Percentiles rank a stretch among this genome's conserved stretches.
Conservation (phyloP, 2,797 vertebrate genomes). For the Epinephelus awoara region DNA sequence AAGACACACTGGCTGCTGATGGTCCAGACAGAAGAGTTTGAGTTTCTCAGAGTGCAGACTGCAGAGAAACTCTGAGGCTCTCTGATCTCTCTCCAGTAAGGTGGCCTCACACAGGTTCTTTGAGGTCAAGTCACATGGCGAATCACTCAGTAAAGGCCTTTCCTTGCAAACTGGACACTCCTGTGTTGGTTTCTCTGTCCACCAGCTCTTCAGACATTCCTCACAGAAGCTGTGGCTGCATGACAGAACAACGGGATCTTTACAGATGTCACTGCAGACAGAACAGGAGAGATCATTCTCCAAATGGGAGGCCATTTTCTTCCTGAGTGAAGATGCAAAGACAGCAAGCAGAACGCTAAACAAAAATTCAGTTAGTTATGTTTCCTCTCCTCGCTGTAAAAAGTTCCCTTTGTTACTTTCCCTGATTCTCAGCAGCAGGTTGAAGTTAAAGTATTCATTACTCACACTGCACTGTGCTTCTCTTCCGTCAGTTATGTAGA, state of each 20-base stretch:
- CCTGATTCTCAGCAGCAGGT: no score
- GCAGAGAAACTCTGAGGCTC: neutral
- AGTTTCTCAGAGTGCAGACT: neutral
- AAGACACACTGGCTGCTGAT: no score
- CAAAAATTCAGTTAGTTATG: neutral
- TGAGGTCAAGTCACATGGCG: neutral
- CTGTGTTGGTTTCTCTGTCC: neutral
- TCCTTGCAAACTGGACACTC: constrained; percentile 21
- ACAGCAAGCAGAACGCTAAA: neutral
- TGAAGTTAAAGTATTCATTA: neutral
- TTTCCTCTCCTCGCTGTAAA: neutral
- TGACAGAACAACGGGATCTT: no score
- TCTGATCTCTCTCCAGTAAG: neutral
- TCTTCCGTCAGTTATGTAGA: no score
- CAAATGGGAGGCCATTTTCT: neutral
- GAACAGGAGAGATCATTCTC: neutral
- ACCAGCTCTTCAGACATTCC: constrained; percentile 23
- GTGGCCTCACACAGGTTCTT: constrained; percentile 2
- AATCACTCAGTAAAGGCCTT: neutral
- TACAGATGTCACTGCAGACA: constrained; percentile 1
- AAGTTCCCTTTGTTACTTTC: no score
- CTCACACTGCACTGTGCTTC: no score
- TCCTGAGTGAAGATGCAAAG: neutral
- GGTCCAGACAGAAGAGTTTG: no score
- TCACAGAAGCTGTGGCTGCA: neutral